Evolutionary conservation across 2,888 invertebrate species (phyloP).

Genomic region (Eugnorisma glareosa): DNA sequence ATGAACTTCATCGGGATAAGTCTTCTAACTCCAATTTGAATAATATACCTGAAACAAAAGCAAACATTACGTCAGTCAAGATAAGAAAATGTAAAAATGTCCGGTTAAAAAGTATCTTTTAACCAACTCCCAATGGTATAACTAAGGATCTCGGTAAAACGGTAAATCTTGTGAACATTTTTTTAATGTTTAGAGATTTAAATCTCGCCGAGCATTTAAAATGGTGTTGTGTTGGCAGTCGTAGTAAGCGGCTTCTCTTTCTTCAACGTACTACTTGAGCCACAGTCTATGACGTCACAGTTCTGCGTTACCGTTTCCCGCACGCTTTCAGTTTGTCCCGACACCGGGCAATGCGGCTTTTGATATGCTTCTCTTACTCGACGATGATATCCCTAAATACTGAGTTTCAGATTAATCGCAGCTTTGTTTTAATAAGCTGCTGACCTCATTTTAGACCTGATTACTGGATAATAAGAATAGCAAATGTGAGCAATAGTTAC

Average conservation of each 20-base stretch:
- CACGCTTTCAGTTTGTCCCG: slow-evolving; percentile 33
- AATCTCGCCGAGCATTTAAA: neutral
- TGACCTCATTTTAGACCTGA: neutral
- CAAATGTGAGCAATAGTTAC: neutral
- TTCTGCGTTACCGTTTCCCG: slow-evolving; percentile 37
- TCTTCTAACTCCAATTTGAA: neutral
- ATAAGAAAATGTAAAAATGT: neutral
- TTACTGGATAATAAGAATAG: neutral
- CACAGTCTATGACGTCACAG: slow-evolving; percentile 36
- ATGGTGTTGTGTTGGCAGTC: neutral
- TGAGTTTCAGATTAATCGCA: neutral
- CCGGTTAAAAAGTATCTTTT: neutral
- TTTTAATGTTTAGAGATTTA: slow-evolving; percentile 26
- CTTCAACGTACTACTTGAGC: slow-evolving; percentile 17
- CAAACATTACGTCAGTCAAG: neutral
- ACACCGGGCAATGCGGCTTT: slow-evolving; percentile 48
- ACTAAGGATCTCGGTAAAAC: neutral
- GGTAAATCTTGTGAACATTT: slow-evolving; percentile 15
- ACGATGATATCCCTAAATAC: slow-evolving; percentile 11
- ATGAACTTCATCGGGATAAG: neutral
- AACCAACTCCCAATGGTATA: neutral
- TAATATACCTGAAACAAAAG: slow-evolving; percentile 6
- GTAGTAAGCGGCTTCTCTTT: neutral
- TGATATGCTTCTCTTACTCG: slow-evolving; percentile 62
- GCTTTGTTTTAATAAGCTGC: neutral